Evolutionary conservation across 2,113 vertebrate species (phyloP).

Genomic region (Aspiorhynchus laticeps): DNA sequence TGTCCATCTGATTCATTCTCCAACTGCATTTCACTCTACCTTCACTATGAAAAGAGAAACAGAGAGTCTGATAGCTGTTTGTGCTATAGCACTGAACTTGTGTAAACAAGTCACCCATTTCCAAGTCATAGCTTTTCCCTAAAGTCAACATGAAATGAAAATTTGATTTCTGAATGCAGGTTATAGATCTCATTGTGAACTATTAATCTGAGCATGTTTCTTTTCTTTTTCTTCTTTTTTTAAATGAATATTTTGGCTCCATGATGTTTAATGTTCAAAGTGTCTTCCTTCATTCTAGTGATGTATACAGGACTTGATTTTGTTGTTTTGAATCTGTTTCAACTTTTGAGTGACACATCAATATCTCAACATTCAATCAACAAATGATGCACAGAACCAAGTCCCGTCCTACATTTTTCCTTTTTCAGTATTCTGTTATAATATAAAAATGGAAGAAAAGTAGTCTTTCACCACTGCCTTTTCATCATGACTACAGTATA

Average conservation of each 20-base stretch:
- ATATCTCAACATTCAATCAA: not conserved
- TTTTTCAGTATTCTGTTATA: not conserved
- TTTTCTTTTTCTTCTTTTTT: too few species aligned
- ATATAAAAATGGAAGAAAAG: not conserved
- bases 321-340: too few species aligned
- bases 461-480: not conserved
- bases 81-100: not conserved
- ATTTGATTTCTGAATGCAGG: too few species aligned
- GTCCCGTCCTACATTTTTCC: not conserved
- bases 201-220: too few species aligned
- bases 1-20: slow-evolving; percentile 27
- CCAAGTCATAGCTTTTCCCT: not conserved
- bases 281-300: too few species aligned
- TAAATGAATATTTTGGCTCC: too few species aligned
- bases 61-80: not conserved
- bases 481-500: not conserved
- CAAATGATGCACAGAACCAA: not conserved
- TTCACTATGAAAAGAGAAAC: not conserved
- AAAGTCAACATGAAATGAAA: too few species aligned
- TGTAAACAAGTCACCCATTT: not conserved
- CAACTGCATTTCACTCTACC: not conserved
- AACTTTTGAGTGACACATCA: too few species aligned
- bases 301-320: not conserved
- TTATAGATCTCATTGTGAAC: too few species aligned
- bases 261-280: not conserved